Evolutionary conservation across 2,888 invertebrate species (phyloP).

Genomic region (Crepidodera aurea): DNA sequence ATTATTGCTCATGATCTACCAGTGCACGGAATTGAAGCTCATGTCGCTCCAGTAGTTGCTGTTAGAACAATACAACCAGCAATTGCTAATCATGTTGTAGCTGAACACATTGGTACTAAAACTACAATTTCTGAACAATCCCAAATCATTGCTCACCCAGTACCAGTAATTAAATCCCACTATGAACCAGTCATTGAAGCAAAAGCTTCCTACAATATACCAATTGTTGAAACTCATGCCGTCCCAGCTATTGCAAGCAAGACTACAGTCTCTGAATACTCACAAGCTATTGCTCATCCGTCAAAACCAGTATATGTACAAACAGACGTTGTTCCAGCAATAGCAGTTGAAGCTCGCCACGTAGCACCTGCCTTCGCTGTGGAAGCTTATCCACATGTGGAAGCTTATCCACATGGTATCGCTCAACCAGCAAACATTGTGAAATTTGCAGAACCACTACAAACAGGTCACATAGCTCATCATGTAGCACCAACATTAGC

Average conservation of each 20-base stretch:
- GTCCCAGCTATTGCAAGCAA: slow-evolving; percentile 14
- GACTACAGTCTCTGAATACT: slow-evolving; percentile 12
- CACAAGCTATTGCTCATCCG: slow-evolving; percentile 16
- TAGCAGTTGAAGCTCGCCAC: slow-evolving; percentile 6
- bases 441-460: too few species aligned
- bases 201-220: neutral
- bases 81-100: neutral
- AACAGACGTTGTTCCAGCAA: neutral
- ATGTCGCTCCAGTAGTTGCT: neutral
- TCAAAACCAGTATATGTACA: neutral
- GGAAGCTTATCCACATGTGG: too few species aligned
- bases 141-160: neutral
- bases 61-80: neutral
- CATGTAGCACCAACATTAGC: slow-evolving; percentile 3
- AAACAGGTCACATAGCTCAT: too few species aligned
- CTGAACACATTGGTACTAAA: slow-evolving; percentile 9
- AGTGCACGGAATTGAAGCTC: neutral
- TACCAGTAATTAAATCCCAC: slow-evolving; percentile 2
- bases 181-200: slow-evolving; percentile 4
- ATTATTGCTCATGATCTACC: neutral
- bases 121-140: slow-evolving; percentile 21
- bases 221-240: neutral
- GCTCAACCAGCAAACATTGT: too few species aligned
- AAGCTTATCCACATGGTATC: too few species aligned
- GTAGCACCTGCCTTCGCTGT: slow-evolving; percentile 1